Conservation (phyloP, 2,113 vertebrate species). For the Podarcis cretensis region DNA sequence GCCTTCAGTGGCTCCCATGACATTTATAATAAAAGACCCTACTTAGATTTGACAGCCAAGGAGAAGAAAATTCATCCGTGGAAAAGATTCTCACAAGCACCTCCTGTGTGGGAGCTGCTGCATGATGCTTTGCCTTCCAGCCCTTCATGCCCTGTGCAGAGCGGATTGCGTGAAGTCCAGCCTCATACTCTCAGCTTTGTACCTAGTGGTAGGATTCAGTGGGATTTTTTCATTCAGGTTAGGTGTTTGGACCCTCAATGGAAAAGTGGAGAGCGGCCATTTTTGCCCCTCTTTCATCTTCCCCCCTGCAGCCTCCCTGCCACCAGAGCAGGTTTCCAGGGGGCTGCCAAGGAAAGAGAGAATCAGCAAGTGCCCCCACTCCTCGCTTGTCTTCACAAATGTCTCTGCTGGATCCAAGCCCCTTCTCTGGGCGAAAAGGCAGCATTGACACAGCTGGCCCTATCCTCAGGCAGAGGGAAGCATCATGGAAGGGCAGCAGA, state of each 20-base stretch:
- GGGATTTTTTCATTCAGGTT: neutral
- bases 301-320: neutral
- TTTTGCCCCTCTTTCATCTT: neutral
- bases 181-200: neutral
- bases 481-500: too few species aligned
- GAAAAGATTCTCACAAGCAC: neutral
- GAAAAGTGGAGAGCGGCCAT: neutral
- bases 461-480: too few species aligned
- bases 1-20: neutral
- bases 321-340: neutral
- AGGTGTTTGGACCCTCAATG: neutral
- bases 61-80: neutral
- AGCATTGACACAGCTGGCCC: neutral
- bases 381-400: neutral
- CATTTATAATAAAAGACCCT: neutral
- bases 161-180: neutral
- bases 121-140: neutral
- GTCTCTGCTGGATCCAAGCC: neutral
- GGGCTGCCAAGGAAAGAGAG: neutral
- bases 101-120: neutral
- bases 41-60: neutral
- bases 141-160: neutral
- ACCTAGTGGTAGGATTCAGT: neutral
- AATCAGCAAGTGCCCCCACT: neutral
- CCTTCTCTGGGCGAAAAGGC: neutral